Evolutionary conservation across 1,140 invertebrate species (phyloP).

Genomic region (Portunus trituberculatus): DNA sequence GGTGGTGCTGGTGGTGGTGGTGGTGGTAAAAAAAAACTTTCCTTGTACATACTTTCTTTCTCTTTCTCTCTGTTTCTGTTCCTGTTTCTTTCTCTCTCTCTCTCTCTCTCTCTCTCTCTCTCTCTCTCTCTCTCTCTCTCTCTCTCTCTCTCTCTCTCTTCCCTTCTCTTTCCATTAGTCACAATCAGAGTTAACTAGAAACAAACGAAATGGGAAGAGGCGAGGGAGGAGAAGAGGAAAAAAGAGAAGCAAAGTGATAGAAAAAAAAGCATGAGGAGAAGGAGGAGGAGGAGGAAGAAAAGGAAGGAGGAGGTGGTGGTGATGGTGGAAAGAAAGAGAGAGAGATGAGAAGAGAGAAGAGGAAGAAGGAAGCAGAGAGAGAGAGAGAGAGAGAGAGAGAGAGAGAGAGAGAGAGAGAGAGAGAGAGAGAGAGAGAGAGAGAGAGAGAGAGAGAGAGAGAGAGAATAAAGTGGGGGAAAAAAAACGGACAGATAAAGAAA

Average conservation of each 20-base stretch:
- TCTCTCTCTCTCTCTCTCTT: constrained; percentile 35
- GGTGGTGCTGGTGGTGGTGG: too few species aligned
- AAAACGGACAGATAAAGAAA: background rate
- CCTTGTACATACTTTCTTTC: background rate
- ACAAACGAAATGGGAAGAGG: background rate
- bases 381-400: background rate
- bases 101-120: background rate
- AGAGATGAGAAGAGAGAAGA: background rate
- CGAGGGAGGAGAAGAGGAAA: background rate
- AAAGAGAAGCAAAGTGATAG: background rate
- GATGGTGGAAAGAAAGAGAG: background rate
- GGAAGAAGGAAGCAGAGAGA: background rate
- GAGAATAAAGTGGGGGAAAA: background rate
- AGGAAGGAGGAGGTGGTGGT: background rate
- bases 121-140: constrained; percentile 45
- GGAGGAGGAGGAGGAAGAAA: background rate
- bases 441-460: background rate
- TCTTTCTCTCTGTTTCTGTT: background rate
- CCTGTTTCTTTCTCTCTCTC: constrained; percentile 28
- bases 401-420: background rate
- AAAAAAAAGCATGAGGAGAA: background rate
- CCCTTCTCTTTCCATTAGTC: background rate
- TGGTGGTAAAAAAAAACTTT: background rate
- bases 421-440: background rate
- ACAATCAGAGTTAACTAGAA: constrained; percentile 5